Evolutionary conservation across 2,113 vertebrate genomes (phyloP).

Genomic region (Phylloscopus whistleri): DNA sequence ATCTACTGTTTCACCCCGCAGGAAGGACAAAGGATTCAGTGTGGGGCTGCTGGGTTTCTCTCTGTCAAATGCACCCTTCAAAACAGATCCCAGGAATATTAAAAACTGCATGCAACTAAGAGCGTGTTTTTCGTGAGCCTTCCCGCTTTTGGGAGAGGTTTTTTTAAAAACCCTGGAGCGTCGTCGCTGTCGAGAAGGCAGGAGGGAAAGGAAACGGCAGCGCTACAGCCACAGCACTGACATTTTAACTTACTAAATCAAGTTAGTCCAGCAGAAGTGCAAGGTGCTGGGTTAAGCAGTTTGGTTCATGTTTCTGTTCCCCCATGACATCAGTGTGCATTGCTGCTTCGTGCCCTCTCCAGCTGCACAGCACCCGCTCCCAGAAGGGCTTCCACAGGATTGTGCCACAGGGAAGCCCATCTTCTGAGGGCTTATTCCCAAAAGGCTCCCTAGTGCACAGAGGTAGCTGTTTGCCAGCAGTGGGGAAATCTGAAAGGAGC

Average conservation of each 20-base stretch:
- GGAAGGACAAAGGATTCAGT: conserved; percentile 78
- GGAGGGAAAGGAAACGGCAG: neutral
- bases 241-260: conserved; percentile 44
- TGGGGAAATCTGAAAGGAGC: neutral
- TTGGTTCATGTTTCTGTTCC: neutral
- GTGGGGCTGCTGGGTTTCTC: conserved; percentile 62
- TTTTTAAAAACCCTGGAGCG: neutral
- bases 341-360: neutral
- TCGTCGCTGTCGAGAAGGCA: neutral
- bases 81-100: conserved; percentile 60
- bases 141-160: neutral
- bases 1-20: conserved; percentile 77
- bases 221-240: neutral
- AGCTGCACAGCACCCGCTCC: neutral
- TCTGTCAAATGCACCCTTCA: conserved; percentile 59
- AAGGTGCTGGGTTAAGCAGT: neutral
- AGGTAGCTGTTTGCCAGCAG: neutral
- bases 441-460: neutral
- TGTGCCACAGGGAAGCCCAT: neutral
- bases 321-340: fast-evolving
- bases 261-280: conserved; percentile 10
- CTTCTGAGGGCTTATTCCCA: neutral
- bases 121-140: neutral
- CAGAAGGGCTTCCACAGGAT: neutral
- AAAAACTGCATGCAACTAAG: neutral